Base-by-base conservation (phyloP, 2,797 vertebrate species). In the Lateolabrax maculatus region DNA sequence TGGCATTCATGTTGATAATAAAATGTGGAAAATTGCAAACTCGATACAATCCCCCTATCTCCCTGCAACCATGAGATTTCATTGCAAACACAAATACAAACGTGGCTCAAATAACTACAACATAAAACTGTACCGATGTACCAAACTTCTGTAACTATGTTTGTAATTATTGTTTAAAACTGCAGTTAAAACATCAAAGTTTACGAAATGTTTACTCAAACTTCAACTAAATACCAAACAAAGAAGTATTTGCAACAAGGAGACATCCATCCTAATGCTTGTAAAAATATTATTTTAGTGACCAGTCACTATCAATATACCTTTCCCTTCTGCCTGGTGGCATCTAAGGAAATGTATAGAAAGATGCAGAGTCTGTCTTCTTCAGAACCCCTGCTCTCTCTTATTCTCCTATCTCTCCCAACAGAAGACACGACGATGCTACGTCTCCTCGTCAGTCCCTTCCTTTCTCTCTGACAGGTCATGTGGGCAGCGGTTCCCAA, bases 401-500 rank as follows among this genome's bases (percentile, higher is more conserved):
- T 6, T 11, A 9, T 43, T 79, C 49, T 57, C 15, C 31, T 64
- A 16, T 56, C 58, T 77, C 65, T 53, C 21, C 21, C 60, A 75
- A 55, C 49, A 75, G 44, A 73, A 60, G 74, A 77, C 76, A 81
- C 1, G 1, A 84, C 75, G 61, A 51, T 57, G 71, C 79, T 75
- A 76, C 41, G 36, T 83, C 71, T 85, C 73, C 63, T 83, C 44
- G 10, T 75, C 71, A 75, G 53, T 77, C 73, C 60, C 81, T 79
- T 70, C 29, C 65, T 79, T 62, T 63, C 70, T 55, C 51, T 84
- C 66, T 87, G 69, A 84, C 88, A 89, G 71, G 84, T 84, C 80
- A 88, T 85, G 82, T 84, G 84, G 77, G 71, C 78, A 83, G 78
- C 55, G 48, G 12, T 52, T 77, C 57, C 79, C 74, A 78, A 77